Evolutionary conservation across 1,140 invertebrate genomes (phyloP).

Genomic region (Euwallacea fornicatus): DNA sequence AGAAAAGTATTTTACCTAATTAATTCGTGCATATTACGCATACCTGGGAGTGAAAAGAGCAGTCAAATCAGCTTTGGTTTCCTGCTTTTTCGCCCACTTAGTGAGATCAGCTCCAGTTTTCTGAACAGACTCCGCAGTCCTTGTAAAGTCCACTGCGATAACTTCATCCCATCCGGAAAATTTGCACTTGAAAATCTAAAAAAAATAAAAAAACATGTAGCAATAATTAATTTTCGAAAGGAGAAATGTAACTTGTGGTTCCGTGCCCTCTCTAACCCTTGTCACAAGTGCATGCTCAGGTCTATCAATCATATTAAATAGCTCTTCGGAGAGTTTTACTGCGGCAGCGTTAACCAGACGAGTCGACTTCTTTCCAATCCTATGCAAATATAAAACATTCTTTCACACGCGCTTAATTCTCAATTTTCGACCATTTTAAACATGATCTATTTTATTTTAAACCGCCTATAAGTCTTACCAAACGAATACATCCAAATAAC

Average conservation of each 20-base stretch:
- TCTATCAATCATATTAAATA: slow-evolving; percentile 90
- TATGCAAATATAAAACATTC: slow-evolving; percentile 48
- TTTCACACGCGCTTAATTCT: slow-evolving; percentile 3
- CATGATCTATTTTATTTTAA: not conserved
- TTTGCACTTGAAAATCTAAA: slow-evolving; percentile 94
- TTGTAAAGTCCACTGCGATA: slow-evolving; percentile 97
- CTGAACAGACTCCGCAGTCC: slow-evolving; percentile 95
- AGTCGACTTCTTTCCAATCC: slow-evolving; percentile 98
- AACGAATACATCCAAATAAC: slow-evolving; percentile 94
- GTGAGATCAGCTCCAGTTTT: slow-evolving; percentile 95
- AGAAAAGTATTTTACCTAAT: too few relatives aligned
- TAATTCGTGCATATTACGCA: not conserved
- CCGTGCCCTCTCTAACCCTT: slow-evolving; percentile 84
- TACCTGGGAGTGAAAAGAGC: slow-evolving; percentile 95
- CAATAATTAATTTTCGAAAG: slow-evolving; percentile 5
- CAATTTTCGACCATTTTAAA: not conserved
- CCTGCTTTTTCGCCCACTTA: slow-evolving; percentile 88
- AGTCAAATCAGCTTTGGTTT: slow-evolving; percentile 89
- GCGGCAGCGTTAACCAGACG: slow-evolving; percentile 93
- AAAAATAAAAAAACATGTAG: not conserved
- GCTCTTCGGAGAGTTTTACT: slow-evolving; percentile 91
- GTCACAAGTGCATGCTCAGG: slow-evolving; percentile 88
- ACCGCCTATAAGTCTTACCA: slow-evolving; percentile 67
- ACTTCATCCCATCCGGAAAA: slow-evolving; percentile 99
- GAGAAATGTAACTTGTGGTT: slow-evolving; percentile 61